Evolutionary conservation across 2,888 invertebrate species (phyloP).

Genomic region (Nomada goodeniana): DNA sequence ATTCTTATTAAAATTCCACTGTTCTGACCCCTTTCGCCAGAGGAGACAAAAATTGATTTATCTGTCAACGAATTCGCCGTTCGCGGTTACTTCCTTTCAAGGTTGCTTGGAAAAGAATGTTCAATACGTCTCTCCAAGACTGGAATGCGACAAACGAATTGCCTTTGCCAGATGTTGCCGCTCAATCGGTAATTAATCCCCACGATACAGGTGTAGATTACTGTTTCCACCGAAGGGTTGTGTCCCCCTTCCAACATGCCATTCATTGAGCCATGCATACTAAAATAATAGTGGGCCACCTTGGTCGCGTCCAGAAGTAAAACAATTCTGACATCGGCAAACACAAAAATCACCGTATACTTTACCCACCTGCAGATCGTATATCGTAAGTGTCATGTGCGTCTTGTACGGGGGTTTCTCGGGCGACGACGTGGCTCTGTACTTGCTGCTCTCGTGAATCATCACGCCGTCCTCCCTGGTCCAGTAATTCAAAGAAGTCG

Average conservation of each 20-base stretch:
- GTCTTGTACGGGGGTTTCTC: conserved; percentile 93
- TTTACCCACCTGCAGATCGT: conserved; percentile 86
- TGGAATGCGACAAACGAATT: conserved; percentile 8
- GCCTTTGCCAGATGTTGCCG: conserved; percentile 1
- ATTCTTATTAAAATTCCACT: no score
- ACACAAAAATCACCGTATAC: neutral
- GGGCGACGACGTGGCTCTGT: conserved; percentile 86
- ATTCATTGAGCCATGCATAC: neutral
- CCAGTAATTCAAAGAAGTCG: conserved; percentile 96
- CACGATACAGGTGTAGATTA: neutral
- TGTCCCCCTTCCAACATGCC: neutral
- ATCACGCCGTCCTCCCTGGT: conserved; percentile 94
- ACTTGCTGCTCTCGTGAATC: conserved; percentile 94
- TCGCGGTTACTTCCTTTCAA: no score
- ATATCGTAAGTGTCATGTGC: conserved; percentile 94
- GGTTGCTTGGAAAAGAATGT: conserved; percentile 6
- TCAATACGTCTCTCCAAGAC: neutral
- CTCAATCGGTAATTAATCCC: conserved; percentile 5
- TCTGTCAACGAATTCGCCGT: no score
- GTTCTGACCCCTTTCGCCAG: no score
- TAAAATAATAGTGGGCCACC: neutral
- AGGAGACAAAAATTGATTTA: no score
- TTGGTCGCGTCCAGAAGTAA: no score
- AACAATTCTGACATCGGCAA: neutral
- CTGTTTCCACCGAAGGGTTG: neutral